Conservation (phyloP, 92 coral and sea anemone genomes). For the Heteractis magnifica region DNA sequence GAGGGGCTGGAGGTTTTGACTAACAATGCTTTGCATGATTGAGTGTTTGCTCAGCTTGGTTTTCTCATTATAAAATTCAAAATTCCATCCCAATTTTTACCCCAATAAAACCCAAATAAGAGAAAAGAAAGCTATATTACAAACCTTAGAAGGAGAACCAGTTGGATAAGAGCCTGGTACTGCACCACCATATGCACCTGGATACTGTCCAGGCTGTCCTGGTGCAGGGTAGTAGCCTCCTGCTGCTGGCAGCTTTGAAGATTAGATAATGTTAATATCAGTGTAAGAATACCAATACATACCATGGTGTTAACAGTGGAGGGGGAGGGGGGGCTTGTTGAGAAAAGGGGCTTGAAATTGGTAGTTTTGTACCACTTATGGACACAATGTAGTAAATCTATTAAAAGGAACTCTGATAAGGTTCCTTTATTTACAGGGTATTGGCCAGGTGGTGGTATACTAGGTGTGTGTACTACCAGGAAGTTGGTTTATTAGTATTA, state of each 20-base stretch:
- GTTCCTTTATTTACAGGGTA: slow-evolving; percentile 29
- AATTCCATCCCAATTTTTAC: no score
- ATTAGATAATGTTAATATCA: not conserved
- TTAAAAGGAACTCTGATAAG: no score
- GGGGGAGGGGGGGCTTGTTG: no score
- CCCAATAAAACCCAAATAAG: not conserved
- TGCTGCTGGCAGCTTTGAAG: slow-evolving; percentile 14
- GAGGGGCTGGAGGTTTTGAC: no score
- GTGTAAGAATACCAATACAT: not conserved
- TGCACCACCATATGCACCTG: slow-evolving; percentile 9
- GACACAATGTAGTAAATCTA: no score
- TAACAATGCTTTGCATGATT: no score
- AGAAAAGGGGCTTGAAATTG: no score
- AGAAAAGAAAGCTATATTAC: not conserved
- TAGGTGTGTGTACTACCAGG: slow-evolving; percentile 10
- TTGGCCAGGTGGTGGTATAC: slow-evolving; percentile 51
- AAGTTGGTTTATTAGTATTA: no score
- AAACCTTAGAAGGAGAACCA: slow-evolving; percentile 13
- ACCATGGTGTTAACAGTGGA: not conserved
- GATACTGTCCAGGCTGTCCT: slow-evolving; percentile 35
- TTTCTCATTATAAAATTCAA: not conserved
- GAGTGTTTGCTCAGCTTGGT: no score
- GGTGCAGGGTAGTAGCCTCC: slow-evolving; percentile 49
- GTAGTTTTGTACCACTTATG: no score
- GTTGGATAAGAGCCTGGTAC: slow-evolving; percentile 11